Base-by-base conservation (phyloP, 2,888 invertebrate genomes). In the Dichetophora obliterata region DNA sequence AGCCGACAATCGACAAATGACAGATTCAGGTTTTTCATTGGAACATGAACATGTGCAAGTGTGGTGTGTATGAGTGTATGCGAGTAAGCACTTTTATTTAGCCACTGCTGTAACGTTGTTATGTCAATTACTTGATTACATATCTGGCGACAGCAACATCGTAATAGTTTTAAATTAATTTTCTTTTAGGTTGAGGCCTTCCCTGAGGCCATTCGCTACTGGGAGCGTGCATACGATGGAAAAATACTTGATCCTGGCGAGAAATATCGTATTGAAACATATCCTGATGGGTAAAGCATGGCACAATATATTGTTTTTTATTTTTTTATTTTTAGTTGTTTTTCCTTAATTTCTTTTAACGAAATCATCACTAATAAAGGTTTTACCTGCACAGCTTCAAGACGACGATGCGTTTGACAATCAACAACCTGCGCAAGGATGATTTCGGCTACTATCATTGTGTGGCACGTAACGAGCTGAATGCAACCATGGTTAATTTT, bases 361-460 rank as follows among this genome's bases (percentile, higher is more conserved):
- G 50, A 31, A n/a, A 27, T n/a, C 8, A 48, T 57, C 34, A 22
- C 66, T 52, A 48, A 65, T 37, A 65, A 52, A 65, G 11, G 19
- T 48, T 31, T 50, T 5, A 48, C 54, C 43, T 54, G 31, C 37
- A 22, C 57, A 88, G 88, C 59, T 90, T 93, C 90, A 91, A 95
- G 88, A 92, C 94, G 80, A 92, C 92, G 84, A 96, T 96, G 95
- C 92, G 92, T 77, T 90, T 97, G 65, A 95, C 94, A 84, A 93
- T 97, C 70, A 93, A 92, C 0, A 91, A 92, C 78, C 90, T 96
- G 52, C 91, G 91, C 54, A 90, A 91, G 5, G 90, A 91, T 74
- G 97, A 97, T 86, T 91, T 93, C 75, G 93, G 93, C 19, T 91
- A 92, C 79, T 97, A 96, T 88, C 93, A 94, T 86, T 97, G 97